A percentile compares a stretch with the other conserved stretches of the same genome.
Conservation (phyloP, 2,888 invertebrate genomes). For the Drosophila nr. perissopoda region DNA sequence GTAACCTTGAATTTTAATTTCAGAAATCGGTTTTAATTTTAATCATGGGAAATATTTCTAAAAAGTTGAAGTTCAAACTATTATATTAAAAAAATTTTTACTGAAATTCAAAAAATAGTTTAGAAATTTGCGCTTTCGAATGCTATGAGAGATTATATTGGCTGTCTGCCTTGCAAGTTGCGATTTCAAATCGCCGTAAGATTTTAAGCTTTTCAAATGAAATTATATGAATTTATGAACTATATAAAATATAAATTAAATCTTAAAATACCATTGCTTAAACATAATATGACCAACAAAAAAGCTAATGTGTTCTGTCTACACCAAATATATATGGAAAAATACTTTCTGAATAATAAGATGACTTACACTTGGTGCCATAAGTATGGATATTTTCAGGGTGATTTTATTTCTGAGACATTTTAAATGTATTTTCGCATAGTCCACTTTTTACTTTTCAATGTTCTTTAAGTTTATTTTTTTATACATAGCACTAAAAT, state of each 20-base stretch:
- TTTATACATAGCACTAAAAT: background rate
- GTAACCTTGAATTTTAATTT: background rate
- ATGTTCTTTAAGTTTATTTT: background rate
- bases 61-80: background rate
- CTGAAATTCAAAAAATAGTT: background rate
- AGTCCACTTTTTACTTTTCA: background rate
- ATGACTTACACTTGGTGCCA: background rate
- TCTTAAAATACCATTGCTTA: background rate
- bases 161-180: no score
- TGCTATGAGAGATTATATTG: background rate
- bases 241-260: background rate
- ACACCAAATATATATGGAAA: background rate
- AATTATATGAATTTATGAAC: background rate
- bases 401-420: background rate
- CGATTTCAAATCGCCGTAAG: background rate
- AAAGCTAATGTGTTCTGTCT: background rate
- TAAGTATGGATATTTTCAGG: background rate
- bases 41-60: background rate
- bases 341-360: background rate
- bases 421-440: background rate
- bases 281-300: background rate
- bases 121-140: background rate
- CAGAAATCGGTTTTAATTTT: background rate
- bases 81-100: background rate
- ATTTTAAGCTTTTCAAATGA: background rate